These are phyloP conservation scores for Ammodytes marinus DNA, from an alignment of 2,113 vertebrate species.

Conservation along the genomic window DNA sequence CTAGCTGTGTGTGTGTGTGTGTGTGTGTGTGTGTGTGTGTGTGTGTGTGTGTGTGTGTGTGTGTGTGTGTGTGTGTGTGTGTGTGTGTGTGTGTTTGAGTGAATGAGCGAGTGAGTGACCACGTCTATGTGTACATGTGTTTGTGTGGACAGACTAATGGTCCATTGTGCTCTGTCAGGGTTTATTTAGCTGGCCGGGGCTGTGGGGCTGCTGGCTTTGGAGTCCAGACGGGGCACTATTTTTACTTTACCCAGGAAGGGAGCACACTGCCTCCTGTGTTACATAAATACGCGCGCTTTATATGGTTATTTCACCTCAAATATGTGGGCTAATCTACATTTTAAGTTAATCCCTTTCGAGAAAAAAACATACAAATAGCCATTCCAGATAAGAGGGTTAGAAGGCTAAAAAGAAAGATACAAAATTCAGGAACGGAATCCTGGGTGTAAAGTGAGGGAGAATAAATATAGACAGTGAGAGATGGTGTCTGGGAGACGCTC, in stretches of 20 bases:
- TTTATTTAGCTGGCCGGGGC: conserved; percentile 71
- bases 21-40: conserved; percentile 31
- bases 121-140: conserved; percentile 34
- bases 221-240: conserved; percentile 68
- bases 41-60: conserved; percentile 39
- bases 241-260: conserved; percentile 67
- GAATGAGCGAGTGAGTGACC: not conserved
- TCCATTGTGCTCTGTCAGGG: conserved; percentile 75
- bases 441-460: not conserved
- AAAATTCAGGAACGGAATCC: not conserved
- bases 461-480: conserved; percentile 18
- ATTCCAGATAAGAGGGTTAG: not conserved
- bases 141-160: conserved; percentile 66
- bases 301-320: conserved; percentile 19
- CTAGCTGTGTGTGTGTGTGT: conserved; percentile 28
- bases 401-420: not conserved
- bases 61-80: conserved; percentile 35
- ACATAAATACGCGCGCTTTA: conserved; percentile 33
- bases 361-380: not conserved
- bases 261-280: conserved; percentile 46
- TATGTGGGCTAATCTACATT: conserved; percentile 39
- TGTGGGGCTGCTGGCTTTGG: conserved; percentile 62
- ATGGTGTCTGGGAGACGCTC: not conserved
- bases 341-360: not conserved
- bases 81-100: conserved; percentile 28